Percentiles rank a stretch among this genome's conserved stretches.
These are phyloP conservation scores for Marisa cornuarietis DNA, from an alignment of 1,140 invertebrate species.

Conservation along the genomic window DNA sequence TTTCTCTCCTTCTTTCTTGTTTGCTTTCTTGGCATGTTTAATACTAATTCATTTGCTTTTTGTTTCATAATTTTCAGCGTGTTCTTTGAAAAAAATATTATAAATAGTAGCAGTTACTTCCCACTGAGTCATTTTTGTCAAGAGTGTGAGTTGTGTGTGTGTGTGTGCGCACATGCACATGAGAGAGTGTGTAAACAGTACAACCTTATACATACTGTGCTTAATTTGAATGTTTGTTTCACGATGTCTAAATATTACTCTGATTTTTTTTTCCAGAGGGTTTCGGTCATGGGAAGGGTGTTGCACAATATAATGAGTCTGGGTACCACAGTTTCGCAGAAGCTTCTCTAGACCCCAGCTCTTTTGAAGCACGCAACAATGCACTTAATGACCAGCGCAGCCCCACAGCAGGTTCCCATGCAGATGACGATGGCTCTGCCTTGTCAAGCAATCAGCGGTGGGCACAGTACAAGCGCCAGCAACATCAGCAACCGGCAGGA, in stretches of 20 bases:
- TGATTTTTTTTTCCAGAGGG: slow-evolving; percentile 7
- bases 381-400: slow-evolving; percentile 40
- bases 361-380: slow-evolving; percentile 41
- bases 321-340: slow-evolving; percentile 40
- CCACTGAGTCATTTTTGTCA: too few species aligned
- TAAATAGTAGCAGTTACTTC: too few species aligned
- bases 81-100: too few species aligned
- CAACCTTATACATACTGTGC: too few species aligned
- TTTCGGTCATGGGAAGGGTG: slow-evolving; percentile 18
- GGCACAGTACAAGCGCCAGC: slow-evolving; percentile 2
- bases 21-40: too few species aligned
- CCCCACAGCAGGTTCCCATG: slow-evolving; percentile 1
- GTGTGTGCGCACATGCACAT: too few species aligned
- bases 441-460: slow-evolving; percentile 11
- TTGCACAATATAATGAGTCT: slow-evolving; percentile 32
- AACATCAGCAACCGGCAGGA: slow-evolving; percentile 1
- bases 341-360: slow-evolving; percentile 62
- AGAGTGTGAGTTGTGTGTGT: too few species aligned
- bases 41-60: too few species aligned
- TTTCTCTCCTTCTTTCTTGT: too few species aligned
- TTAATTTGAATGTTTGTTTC: too few species aligned
- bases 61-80: too few species aligned
- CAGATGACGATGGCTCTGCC: slow-evolving; percentile 11
- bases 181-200: too few species aligned
- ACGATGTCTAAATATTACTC: neutral